Evolutionary conservation across 2,797 vertebrate species (phyloP), one percentile per base, ranked within the genome.

Genomic region (Schizopygopsis malacanthus): DNA sequence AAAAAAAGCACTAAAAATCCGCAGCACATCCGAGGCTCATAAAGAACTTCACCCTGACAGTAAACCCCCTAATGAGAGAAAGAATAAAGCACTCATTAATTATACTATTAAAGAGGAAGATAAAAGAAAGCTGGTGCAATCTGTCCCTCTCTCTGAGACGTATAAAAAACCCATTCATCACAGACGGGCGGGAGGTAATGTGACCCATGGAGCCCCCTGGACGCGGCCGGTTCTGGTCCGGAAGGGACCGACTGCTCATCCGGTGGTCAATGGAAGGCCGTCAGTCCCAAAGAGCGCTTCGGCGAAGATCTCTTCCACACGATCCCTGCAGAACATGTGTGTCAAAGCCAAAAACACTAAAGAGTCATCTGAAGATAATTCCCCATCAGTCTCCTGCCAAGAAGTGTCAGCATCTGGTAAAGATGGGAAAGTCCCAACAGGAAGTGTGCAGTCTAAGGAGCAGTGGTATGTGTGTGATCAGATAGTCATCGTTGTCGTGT

Each of bases 1-100:
- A 86, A 89, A 95, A 88, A 95, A 93, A 88, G 95, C 95, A 5
- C 88, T 94, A 20, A 79, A 72, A 43, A 89, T 96, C 47, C 95
- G 95, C 25, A 89, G 90, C 59, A 85, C 85, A 20, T 89, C 87
- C 65, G 90, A 43, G 67, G 81, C 67, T 63, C 87, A 88, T 39
- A 90, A 79, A 85, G 89, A 90, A 61, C 81, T 82, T 25, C 20
- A 54, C 6, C 28, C 79, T 8, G 87, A 70, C 80, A 6, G 52
- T 20, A 81, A 72, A 86, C 43, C 12, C 56, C 20, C 47, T 79
- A 71, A 2, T 63, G 91, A 88, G 4, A 78, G 52, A 28, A 45
- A 11, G 73, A 39, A 7, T 70, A 79, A 90, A 86, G 80, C 45
- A 1, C 39, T 67, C 9, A 8, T 54, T 69, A 87, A 78, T 41